Evolutionary conservation across 2,797 vertebrate genomes (phyloP).

Genomic region (Poecilia velifera): DNA sequence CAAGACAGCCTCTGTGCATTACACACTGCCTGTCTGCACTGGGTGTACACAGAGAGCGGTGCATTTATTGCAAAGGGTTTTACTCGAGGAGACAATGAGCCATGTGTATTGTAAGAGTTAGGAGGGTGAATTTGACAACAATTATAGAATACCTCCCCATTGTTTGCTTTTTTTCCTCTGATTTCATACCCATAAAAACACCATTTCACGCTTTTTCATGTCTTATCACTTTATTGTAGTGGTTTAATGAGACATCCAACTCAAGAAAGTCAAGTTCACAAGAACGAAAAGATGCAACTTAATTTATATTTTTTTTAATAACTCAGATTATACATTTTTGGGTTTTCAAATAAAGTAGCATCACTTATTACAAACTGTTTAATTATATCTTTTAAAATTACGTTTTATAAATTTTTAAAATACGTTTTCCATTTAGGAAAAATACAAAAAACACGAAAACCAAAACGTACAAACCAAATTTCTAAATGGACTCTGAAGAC

Average conservation of each 20-base stretch:
- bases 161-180: not conserved
- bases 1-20: slow-evolving; percentile 42
- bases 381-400: not conserved
- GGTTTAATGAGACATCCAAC: not conserved
- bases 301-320: not conserved
- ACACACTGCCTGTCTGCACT: slow-evolving; percentile 32
- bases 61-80: slow-evolving; percentile 46
- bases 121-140: slow-evolving; percentile 45
- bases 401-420: too few species aligned
- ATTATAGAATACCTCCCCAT: slow-evolving; percentile 20
- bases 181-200: not conserved
- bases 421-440: not conserved
- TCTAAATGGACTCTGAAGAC: not conserved
- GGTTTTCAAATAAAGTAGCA: not conserved
- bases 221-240: not conserved
- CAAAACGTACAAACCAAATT: not conserved
- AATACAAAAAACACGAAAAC: not conserved
- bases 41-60: slow-evolving; percentile 23
- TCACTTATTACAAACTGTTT: not conserved
- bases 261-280: not conserved
- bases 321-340: not conserved
- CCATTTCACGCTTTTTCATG: not conserved
- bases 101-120: slow-evolving; percentile 25
- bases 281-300: not conserved
- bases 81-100: slow-evolving; percentile 20